Base-by-base conservation (phyloP, 1,140 invertebrate species). In the Manduca sexta region DNA sequence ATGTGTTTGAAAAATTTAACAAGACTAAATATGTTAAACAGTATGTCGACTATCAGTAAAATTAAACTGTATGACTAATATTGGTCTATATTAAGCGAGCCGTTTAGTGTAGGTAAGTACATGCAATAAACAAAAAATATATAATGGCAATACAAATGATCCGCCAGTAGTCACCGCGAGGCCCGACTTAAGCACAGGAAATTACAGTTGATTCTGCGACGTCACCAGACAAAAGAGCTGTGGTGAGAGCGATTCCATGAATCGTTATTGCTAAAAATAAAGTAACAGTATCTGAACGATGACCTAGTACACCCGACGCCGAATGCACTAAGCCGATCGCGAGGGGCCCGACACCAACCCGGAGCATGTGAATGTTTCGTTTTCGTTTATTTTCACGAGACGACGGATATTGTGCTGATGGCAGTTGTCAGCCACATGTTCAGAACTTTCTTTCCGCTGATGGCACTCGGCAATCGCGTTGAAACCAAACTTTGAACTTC, bases 111-210 rank as follows among this genome's bases (percentile, higher is more conserved):
- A 18, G 38, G 2, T 10, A 18, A 18, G 15, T 18, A 40, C 11
- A 3, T n/a, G 17, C 7, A 37, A 16, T 26, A 1, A 49, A 42
- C 13, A 31, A 51, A 39, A 64, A 67, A 69, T 68, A 39, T 64
- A 42, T 67, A 65, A 62, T 60, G 17, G 41, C 51, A 60, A 65
- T 50, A 73, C 63, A 66, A 74, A 69, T 69, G 65, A 68, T 44
- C 57, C 55, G 59, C 67, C 56, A 49, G 17, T 51, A 45, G 52
- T 58, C 61, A 51, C 41, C 40, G 45, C 47, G 40, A 60, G 50
- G 46, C 56, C 61, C 51, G 52, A 70, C 68, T 68, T 66, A 60
- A 64, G 56, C n/a, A 58, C 69, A 71, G 71, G 68, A 78, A 78
- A 73, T 78, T 63, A 69, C 63, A 64, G 62, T 61, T 58, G 64